A percentile compares a stretch with the other conserved stretches of the same genome.
Evolutionary conservation across 37 sponge, comb jelly and placozoan species (phyloP).

Genomic region (Bolinopsis microptera): DNA sequence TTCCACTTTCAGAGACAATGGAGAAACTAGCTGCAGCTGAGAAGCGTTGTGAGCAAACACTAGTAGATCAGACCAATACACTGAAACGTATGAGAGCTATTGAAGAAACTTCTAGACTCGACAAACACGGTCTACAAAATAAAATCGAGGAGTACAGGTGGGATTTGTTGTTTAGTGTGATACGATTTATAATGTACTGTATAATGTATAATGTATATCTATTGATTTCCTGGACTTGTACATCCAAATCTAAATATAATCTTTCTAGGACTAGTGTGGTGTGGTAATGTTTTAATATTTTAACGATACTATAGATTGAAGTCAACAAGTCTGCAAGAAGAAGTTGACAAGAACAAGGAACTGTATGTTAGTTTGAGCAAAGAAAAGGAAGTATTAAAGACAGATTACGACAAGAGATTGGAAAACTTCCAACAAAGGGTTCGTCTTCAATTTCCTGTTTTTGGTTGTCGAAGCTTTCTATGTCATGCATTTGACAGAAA

Average conservation of each 20-base stretch:
- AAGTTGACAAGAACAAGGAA: slow-evolving; percentile 21
- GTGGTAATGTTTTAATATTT: too few relatives aligned
- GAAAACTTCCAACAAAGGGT: slow-evolving; percentile 59
- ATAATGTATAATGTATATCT: too few relatives aligned
- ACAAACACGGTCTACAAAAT: slow-evolving; percentile 46
- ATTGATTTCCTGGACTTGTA: too few relatives aligned
- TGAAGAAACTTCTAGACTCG: not conserved
- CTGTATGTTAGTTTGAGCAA: slow-evolving; percentile 27
- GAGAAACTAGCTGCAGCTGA: slow-evolving; percentile 58
- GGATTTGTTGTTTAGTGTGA: not conserved
- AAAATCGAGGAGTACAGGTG: slow-evolving; percentile 50
- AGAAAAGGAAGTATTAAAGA: slow-evolving; percentile 18
- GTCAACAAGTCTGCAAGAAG: slow-evolving; percentile 2
- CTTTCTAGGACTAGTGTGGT: too few relatives aligned
- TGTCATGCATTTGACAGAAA: too few relatives aligned
- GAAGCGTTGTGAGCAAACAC: slow-evolving; percentile 37
- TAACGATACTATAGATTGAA: not conserved
- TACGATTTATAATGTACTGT: too few relatives aligned
- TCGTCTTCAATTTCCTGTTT: too few relatives aligned
- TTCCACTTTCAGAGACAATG: slow-evolving; percentile 40
- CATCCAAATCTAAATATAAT: too few relatives aligned
- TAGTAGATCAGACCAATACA: slow-evolving; percentile 36
- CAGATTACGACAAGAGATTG: slow-evolving; percentile 1
- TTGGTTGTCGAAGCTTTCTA: too few relatives aligned
- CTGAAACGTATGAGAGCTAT: slow-evolving; percentile 22